Evolutionary conservation across 2,113 vertebrate species (phyloP), one percentile per base, ranked within the genome.

Genomic region (Erinaceus europaeus): DNA sequence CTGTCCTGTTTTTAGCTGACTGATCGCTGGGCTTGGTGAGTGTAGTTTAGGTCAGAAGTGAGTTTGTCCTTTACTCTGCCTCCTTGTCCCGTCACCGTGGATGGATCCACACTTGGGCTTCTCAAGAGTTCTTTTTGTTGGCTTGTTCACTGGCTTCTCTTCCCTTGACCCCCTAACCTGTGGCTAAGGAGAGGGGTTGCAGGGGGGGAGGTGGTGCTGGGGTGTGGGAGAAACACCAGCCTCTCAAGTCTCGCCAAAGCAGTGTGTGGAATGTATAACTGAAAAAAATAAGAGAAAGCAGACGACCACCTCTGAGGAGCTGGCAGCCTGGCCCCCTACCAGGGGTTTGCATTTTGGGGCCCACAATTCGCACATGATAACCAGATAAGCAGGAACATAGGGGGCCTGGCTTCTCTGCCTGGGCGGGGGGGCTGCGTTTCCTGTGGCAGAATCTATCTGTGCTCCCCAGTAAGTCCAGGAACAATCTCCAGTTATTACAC

Each of bases 401-500:
- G 0, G 0, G 76, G 2, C 0, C 0, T 80, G 21, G 84, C 84
- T 90, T 69, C 0, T 72, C 82, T 0, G 25, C 72, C 90, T 95
- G 93, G 40, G n/a, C n/a, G 92, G 52, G 90, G 92, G 82, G 92
- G 52, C 21, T 92, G 94, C 94, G 96, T 96, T 95, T 87, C 96
- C 86, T 87, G 72, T 52, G 59, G 92, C 86, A 95, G 94, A 93
- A 94, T 84, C 95, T 95, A 96, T 93, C 94, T 93, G 83, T 93
- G 67, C 94, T 94, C 95, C 93, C 93, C 92, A 95, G 96, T 87
- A 92, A 95, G 95, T 62, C 94, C 79, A 95, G 94, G 95, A 97
- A 96, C 96, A 96, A 97, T 97, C 95, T 97, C 90, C 80, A 91
- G 93, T 95, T 95, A 95, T 97, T 97, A 97, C 79, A 92, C 92